These are phyloP conservation scores for Oscheius sp. DNA, from an alignment of 2,888 invertebrate species.

Conservation along the genomic window DNA sequence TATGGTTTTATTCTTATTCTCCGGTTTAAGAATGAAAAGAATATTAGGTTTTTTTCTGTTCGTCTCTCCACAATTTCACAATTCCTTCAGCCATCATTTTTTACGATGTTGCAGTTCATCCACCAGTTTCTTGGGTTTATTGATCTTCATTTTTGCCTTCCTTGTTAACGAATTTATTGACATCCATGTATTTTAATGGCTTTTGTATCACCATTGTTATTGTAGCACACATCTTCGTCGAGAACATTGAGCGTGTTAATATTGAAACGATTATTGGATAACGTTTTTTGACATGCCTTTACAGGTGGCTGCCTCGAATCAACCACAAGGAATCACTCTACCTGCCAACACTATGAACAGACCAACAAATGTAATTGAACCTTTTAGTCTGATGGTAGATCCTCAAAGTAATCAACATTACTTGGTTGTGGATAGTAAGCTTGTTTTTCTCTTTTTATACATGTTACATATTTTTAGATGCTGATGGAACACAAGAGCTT, in stretches of 20 bases:
- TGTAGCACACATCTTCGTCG: too few relatives aligned
- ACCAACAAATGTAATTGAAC: background rate
- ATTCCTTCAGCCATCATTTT: background rate
- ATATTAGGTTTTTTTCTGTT: too few relatives aligned
- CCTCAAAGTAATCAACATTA: constrained; percentile 60
- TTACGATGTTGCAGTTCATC: background rate
- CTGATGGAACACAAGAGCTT: constrained; percentile 13
- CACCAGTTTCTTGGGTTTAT: constrained; percentile 37
- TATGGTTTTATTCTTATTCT: constrained; percentile 39
- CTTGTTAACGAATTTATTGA: too few relatives aligned
- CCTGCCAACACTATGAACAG: background rate
- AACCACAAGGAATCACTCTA: background rate
- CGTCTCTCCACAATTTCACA: background rate
- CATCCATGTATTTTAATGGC: too few relatives aligned
- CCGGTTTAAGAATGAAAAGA: constrained; percentile 26
- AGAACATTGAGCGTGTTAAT: too few relatives aligned
- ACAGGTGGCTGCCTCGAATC: background rate
- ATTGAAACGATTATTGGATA: too few relatives aligned
- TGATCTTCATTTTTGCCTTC: constrained; percentile 36
- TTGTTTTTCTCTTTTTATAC: background rate
- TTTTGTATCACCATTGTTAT: too few relatives aligned
- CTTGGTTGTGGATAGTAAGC: constrained; percentile 52
- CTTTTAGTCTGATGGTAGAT: constrained; percentile 57
- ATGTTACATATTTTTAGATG: background rate
- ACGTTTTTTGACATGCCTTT: background rate